These are phyloP conservation scores for Fissipunctia ypsillon DNA, from an alignment of 2,888 invertebrate species.

Conservation along the genomic window DNA sequence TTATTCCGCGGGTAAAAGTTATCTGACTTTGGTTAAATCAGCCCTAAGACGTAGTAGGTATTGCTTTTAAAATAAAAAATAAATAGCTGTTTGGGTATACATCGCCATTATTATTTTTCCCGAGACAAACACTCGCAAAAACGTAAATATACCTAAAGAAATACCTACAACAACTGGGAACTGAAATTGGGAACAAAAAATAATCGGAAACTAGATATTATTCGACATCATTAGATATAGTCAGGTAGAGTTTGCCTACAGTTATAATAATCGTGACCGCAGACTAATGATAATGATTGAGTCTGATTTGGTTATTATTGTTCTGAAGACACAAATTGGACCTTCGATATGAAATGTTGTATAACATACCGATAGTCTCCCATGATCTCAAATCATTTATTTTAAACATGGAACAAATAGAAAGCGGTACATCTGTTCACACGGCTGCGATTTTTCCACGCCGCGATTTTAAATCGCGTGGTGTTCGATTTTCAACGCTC, in stretches of 20 bases:
- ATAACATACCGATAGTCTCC: not conserved
- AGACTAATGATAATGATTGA: conserved; percentile 41
- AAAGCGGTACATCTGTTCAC: too few relatives aligned
- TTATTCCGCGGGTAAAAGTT: too few relatives aligned
- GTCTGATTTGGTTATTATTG: conserved; percentile 53
- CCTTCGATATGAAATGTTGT: conserved; percentile 19
- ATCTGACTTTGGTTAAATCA: too few relatives aligned
- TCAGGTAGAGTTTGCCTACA: conserved; percentile 14
- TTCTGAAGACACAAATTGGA: conserved; percentile 31
- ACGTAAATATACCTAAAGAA: conserved; percentile 19
- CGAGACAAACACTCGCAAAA: conserved; percentile 17
- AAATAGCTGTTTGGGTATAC: not conserved
- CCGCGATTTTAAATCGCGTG: too few relatives aligned
- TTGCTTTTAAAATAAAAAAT: not conserved
- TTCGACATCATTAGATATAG: conserved; percentile 42
- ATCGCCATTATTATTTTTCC: not conserved
- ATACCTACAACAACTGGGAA: not conserved
- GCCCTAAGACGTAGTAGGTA: too few relatives aligned
- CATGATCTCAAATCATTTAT: conserved; percentile 1
- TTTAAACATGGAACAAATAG: too few relatives aligned
- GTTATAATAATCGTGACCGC: conserved; percentile 50
- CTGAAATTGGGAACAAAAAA: conserved; percentile 31
- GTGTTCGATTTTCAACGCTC: too few relatives aligned
- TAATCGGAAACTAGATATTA: conserved; percentile 8
- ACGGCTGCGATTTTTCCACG: too few relatives aligned